Evolutionary conservation across 2,888 invertebrate species (phyloP).

Genomic region (Stictocephala bisonia): DNA sequence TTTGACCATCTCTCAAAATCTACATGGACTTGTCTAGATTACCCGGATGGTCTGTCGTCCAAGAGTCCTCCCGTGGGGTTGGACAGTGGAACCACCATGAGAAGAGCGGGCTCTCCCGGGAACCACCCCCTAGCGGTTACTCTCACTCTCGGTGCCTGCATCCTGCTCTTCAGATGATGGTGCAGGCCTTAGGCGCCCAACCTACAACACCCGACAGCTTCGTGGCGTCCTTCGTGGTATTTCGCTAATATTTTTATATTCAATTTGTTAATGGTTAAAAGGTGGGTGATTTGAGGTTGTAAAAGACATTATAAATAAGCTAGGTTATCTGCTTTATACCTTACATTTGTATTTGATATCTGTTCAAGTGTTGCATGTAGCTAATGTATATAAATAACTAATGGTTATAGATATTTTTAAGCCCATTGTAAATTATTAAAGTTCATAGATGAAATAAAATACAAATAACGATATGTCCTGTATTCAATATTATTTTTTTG

Average conservation of each 20-base stretch:
- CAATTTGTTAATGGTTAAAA: slow-evolving; percentile 7
- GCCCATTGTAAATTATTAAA: background rate
- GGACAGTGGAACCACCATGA: background rate
- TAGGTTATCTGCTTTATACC: slow-evolving; percentile 28
- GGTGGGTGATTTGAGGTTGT: background rate
- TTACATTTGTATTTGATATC: slow-evolving; percentile 11
- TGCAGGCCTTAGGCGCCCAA: slow-evolving; percentile 9
- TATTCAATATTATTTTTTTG: too few species aligned
- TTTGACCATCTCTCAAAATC: background rate
- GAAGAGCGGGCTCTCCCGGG: background rate
- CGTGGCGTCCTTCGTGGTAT: slow-evolving; percentile 20
- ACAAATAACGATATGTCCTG: too few species aligned
- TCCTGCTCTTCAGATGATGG: slow-evolving; percentile 33
- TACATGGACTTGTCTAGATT: background rate
- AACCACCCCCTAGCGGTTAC: background rate
- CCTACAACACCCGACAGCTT: slow-evolving; percentile 31
- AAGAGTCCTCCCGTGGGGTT: slow-evolving; percentile 11
- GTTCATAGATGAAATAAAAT: too few species aligned
- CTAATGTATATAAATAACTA: slow-evolving; percentile 27
- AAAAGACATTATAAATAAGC: background rate
- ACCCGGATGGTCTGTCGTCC: slow-evolving; percentile 23
- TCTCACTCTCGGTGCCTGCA: background rate
- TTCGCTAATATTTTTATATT: slow-evolving; percentile 36
- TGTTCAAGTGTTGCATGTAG: background rate
- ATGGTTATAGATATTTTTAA: slow-evolving; percentile 9